Evolutionary conservation across 2,888 invertebrate species (phyloP), one percentile per base, ranked within the genome.

Genomic region (Folsomia manolachei): DNA sequence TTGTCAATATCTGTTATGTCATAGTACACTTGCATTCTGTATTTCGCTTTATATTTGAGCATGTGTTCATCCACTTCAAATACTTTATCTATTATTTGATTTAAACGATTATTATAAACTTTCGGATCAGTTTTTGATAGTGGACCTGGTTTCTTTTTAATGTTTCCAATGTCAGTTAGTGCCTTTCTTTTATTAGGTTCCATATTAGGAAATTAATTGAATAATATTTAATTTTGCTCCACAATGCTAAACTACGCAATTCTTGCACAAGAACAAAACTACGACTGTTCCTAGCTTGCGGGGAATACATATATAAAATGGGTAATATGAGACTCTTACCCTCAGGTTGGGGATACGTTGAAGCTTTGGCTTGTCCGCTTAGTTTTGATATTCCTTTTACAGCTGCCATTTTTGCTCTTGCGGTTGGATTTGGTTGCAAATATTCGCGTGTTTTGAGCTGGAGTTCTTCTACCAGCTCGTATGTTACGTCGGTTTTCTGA

Each of bases 361-460:
- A 93, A 79, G 94, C 94, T 86, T 97, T 97, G 53, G 96, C 94
- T 85, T 96, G 96, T 18, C 97, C 97, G 82, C 96, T 92, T 78
- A 99, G 88, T 87, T 98, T 99, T 82, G 96, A 96, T 82, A 98
- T 94, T 75, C 94, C 93, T 85, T 94, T 95, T 53, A 95, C 94
- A 71, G 94, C 94, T 4, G 94, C 94, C 95, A 95, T 95, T 86
- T 95, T 95, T 56, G 94, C 95, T 72, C 95, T 87, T 19, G 94
- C 94, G 75, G 93, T 97, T 71, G 99, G 99, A 87, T 99, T 99
- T 69, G 99, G 99, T 84, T 99, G 99, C 62, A 99, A 89, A 85
- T 94, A 98, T 86, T 99, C 99, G 87, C 97, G 97, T 72, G 98
- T 97, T 87, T 97, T 97, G 81, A 91, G 86, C 85, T 98, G 95